Conservation (phyloP, 2,797 vertebrate genomes). For the Tenualosa ilisha region DNA sequence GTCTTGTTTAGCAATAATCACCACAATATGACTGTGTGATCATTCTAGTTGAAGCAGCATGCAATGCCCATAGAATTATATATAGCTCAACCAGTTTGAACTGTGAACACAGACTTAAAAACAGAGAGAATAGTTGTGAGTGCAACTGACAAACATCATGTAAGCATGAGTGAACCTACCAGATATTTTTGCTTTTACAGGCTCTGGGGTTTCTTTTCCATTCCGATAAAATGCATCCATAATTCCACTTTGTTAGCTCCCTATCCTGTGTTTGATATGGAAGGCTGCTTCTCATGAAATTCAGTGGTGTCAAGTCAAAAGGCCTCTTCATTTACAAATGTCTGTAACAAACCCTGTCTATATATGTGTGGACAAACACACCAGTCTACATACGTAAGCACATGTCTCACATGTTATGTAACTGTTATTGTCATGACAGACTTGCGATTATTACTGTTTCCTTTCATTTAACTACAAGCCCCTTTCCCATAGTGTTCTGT, state of each 20-base stretch:
- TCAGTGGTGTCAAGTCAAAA: background rate
- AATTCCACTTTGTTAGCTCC: background rate
- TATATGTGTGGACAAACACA: background rate
- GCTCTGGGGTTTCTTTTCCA: slow-evolving; percentile 64
- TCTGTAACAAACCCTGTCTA: background rate
- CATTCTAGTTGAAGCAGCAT: too few relatives aligned
- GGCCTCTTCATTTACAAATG: too few relatives aligned
- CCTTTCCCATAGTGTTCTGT: too few relatives aligned
- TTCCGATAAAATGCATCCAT: slow-evolving; percentile 47
- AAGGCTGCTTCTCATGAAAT: background rate
- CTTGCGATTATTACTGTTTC: too few relatives aligned
- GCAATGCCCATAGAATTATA: too few relatives aligned
- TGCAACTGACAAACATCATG: background rate
- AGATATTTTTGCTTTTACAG: slow-evolving; percentile 66
- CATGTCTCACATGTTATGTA: background rate
- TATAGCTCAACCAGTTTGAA: background rate
- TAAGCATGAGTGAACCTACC: slow-evolving; percentile 53
- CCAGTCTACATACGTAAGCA: background rate
- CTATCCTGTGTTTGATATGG: background rate
- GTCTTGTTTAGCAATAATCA: background rate
- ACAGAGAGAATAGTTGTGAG: background rate
- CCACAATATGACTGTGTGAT: background rate
- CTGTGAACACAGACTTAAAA: background rate
- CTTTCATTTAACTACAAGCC: background rate
- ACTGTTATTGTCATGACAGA: background rate